These are phyloP conservation scores for Apotomis betuletana DNA, from an alignment of 2,888 invertebrate species.

Conservation along the genomic window DNA sequence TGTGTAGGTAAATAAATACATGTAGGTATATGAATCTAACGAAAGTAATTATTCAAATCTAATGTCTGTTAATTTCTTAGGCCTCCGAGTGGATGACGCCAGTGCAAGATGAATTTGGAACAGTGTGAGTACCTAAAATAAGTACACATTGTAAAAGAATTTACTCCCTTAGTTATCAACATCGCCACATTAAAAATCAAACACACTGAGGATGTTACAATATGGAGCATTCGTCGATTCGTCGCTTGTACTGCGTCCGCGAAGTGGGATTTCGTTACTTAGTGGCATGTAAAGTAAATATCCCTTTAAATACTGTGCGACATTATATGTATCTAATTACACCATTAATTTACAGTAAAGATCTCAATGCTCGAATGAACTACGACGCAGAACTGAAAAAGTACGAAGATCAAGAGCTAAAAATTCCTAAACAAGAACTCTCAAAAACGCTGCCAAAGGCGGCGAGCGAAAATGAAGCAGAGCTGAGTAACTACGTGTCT, in stretches of 20 bases:
- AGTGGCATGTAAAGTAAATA: too few species aligned
- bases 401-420: slow-evolving; percentile 49
- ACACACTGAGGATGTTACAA: too few species aligned
- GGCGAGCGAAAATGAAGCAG: slow-evolving; percentile 11
- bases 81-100: slow-evolving; percentile 70
- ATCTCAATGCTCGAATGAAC: slow-evolving; percentile 44
- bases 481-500: slow-evolving; percentile 44
- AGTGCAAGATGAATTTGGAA: slow-evolving; percentile 57
- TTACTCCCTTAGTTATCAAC: too few species aligned
- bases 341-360: slow-evolving; percentile 45
- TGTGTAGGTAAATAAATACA: too few species aligned
- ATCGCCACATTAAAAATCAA: too few species aligned
- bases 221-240: too few species aligned
- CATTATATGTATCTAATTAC: background rate
- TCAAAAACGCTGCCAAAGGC: background rate
- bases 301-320: too few species aligned
- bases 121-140: slow-evolving; percentile 21
- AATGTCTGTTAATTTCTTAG: slow-evolving; percentile 48
- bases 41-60: background rate
- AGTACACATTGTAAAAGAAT: too few species aligned
- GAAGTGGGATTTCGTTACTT: too few species aligned
- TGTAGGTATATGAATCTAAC: too few species aligned
- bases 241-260: too few species aligned
- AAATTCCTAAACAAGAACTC: slow-evolving; percentile 43
- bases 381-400: slow-evolving; percentile 44